Evolutionary conservation across 2,113 vertebrate species (phyloP).

Genomic region (Myotis brandtii): DNA sequence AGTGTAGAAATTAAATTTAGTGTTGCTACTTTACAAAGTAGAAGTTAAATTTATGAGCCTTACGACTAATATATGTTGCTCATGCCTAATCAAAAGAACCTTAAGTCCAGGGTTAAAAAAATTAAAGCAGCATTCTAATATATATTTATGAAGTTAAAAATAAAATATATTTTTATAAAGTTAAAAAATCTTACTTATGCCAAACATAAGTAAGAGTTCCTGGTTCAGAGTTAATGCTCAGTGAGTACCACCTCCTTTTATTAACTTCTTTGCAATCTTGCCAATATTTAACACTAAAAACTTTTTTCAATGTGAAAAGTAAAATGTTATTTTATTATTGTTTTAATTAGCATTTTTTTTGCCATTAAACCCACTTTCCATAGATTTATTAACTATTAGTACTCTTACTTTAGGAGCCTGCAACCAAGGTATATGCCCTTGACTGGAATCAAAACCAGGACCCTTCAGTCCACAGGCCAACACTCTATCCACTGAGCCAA

Average conservation of each 20-base stretch:
- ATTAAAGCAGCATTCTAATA: background rate
- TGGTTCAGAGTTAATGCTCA: background rate
- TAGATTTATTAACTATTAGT: background rate
- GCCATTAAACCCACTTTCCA: background rate
- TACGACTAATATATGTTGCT: background rate
- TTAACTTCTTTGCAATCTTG: background rate
- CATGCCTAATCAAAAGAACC: background rate
- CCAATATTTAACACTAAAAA: background rate
- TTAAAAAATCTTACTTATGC: background rate
- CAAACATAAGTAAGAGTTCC: background rate
- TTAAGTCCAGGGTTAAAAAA: background rate
- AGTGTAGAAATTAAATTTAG: background rate
- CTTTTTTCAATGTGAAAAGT: background rate
- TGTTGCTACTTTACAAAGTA: background rate
- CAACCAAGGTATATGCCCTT: too few species aligned
- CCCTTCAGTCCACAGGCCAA: too few species aligned
- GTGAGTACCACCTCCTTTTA: background rate
- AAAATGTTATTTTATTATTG: background rate
- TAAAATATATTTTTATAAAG: too few species aligned
- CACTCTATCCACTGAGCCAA: too few species aligned
- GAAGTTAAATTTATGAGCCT: conserved; percentile 19
- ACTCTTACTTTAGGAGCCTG: background rate
- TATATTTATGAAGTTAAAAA: background rate
- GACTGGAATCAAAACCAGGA: too few species aligned
- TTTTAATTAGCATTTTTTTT: conserved; percentile 40